These are phyloP conservation scores for Drosophila baimaii DNA, from an alignment of 1,140 invertebrate species.

Conservation along the genomic window DNA sequence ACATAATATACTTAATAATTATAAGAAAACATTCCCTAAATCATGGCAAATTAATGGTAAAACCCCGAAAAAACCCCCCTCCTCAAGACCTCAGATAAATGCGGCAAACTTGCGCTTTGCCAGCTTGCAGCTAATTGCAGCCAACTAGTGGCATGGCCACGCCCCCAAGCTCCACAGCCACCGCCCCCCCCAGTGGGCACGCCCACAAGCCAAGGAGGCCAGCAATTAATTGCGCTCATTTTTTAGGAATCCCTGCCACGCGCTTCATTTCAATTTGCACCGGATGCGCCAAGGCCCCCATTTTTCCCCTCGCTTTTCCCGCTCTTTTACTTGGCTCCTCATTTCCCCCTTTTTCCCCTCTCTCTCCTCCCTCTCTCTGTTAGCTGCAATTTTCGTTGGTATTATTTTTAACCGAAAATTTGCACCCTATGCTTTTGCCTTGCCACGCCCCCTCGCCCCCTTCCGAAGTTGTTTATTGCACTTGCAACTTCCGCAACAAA, in stretches of 20 bases:
- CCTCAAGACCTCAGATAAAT: constrained; percentile 4
- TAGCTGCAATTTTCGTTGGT: constrained; percentile 60
- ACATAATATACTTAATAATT: background rate
- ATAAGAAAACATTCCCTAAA: background rate
- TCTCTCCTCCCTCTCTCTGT: background rate
- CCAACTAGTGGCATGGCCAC: constrained; percentile 20
- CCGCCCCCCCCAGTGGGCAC: background rate
- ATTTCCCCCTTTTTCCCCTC: background rate
- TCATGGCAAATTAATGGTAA: background rate
- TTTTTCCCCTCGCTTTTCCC: background rate
- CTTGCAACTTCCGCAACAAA: constrained; percentile 76
- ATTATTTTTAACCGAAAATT: constrained; percentile 57
- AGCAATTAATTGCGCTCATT: constrained; percentile 71
- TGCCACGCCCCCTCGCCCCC: constrained; percentile 30
- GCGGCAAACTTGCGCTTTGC: background rate
- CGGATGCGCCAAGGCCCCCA: constrained; percentile 3
- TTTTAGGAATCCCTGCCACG: constrained; percentile 67
- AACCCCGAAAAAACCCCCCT: background rate
- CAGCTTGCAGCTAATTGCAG: constrained; percentile 31
- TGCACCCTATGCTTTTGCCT: constrained; percentile 44
- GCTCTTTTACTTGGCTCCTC: background rate
- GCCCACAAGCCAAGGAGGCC: constrained; percentile 5
- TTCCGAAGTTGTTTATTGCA: constrained; percentile 73
- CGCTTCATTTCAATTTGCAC: constrained; percentile 63
- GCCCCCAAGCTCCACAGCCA: background rate